Evolutionary conservation across 2,888 invertebrate genomes (phyloP).

Genomic region (Limnephilus lunatus): DNA sequence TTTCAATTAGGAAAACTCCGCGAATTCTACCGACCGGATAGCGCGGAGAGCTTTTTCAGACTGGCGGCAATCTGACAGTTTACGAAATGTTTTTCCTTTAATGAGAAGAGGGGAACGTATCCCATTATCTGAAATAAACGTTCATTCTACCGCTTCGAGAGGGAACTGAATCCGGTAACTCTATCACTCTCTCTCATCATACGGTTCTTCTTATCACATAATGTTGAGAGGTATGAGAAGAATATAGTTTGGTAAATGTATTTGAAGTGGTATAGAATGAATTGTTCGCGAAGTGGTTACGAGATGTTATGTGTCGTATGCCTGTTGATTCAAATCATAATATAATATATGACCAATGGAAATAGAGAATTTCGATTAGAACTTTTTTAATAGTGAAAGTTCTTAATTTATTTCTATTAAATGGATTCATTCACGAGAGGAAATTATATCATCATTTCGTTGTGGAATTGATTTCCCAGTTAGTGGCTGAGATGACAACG

Average conservation of each 20-base stretch:
- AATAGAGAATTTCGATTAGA: not conserved
- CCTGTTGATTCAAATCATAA: slow-evolving; percentile 21
- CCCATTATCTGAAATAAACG: not conserved
- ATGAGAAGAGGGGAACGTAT: not conserved
- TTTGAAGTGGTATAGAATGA: not conserved
- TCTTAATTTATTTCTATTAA: not conserved
- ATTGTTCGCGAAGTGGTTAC: not conserved
- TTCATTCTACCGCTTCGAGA: slow-evolving; percentile 14
- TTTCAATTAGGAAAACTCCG: not conserved
- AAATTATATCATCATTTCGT: no score
- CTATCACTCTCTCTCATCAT: not conserved
- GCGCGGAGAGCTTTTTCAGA: slow-evolving; percentile 50
- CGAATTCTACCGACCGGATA: not conserved
- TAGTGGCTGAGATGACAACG: no score
- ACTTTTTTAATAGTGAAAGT: not conserved
- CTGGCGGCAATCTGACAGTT: slow-evolving; percentile 28
- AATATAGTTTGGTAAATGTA: not conserved
- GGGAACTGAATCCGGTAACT: not conserved
- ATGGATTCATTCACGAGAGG: not conserved
- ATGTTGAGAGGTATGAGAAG: not conserved
- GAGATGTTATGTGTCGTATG: not conserved
- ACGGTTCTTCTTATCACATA: not conserved
- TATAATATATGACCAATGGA: not conserved
- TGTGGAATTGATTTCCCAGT: no score
- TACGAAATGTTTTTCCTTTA: slow-evolving; percentile 44